Conservation (phyloP, 1,140 invertebrate genomes). For the Mamestra configurata region DNA sequence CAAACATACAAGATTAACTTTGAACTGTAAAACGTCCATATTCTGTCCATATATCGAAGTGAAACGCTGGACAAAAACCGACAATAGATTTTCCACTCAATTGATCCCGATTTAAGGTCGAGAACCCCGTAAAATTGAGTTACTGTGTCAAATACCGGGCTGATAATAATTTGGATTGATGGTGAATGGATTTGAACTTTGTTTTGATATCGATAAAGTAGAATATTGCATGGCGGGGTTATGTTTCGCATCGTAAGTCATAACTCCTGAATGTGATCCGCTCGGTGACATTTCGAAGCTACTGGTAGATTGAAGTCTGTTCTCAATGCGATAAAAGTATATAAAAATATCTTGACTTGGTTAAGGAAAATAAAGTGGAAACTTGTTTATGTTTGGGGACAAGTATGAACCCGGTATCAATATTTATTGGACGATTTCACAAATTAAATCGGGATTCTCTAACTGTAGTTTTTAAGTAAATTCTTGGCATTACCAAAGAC, state of each 20-base stretch:
- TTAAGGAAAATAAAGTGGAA: background rate
- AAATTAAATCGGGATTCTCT: too few species aligned
- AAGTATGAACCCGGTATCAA: background rate
- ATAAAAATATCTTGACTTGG: constrained; percentile 25
- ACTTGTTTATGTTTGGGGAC: background rate
- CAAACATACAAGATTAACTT: constrained; percentile 50
- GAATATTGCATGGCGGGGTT: background rate
- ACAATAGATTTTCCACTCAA: constrained; percentile 47
- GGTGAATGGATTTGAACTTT: constrained; percentile 32
- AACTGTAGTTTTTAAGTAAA: too few species aligned
- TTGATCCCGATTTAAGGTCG: constrained; percentile 24
- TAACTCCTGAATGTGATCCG: constrained; percentile 41
- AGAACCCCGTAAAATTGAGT: constrained; percentile 48
- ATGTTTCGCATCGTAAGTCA: constrained; percentile 20
- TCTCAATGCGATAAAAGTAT: constrained; percentile 39
- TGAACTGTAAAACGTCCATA: constrained; percentile 27
- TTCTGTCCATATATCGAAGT: constrained; percentile 27
- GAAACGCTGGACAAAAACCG: background rate
- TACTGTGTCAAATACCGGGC: constrained; percentile 42
- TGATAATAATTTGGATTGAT: constrained; percentile 37
- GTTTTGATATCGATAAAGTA: constrained; percentile 8
- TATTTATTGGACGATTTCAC: too few species aligned
- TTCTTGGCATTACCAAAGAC: too few species aligned
- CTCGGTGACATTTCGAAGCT: constrained; percentile 44
- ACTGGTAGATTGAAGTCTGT: constrained; percentile 47